Percentiles rank a stretch among this genome's conserved stretches.
Evolutionary conservation across 2,797 vertebrate species (phyloP).

Genomic region (Galaxias olidus): DNA sequence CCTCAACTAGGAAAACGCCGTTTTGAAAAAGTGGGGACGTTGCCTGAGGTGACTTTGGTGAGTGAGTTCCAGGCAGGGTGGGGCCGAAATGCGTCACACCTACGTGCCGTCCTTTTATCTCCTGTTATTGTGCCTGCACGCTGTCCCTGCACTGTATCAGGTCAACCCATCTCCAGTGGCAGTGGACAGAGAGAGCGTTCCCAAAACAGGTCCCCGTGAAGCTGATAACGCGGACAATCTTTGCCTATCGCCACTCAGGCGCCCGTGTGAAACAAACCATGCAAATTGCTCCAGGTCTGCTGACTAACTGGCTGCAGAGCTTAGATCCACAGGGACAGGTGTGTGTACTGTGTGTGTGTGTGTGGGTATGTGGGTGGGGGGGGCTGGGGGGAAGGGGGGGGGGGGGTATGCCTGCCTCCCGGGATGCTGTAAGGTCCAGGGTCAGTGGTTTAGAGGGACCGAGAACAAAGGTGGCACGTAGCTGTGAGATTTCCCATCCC

Average conservation of each 20-base stretch:
- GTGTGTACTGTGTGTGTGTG: conserved; percentile 10
- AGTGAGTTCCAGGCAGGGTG: too few species aligned
- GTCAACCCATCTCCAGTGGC: conserved; percentile 10
- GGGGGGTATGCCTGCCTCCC: conserved; percentile 30
- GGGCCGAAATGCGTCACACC: too few species aligned
- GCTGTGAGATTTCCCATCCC: conserved; percentile 77
- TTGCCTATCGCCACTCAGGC: conserved; percentile 27
- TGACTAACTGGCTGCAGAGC: background rate
- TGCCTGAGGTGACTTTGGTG: too few species aligned
- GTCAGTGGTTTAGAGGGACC: conserved; percentile 25
- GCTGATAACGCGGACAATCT: background rate
- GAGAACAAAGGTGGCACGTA: conserved; percentile 55
- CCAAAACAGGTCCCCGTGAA: conserved; percentile 6
- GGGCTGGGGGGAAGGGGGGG: too few species aligned
- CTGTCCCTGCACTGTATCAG: too few species aligned
- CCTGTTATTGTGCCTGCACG: too few species aligned
- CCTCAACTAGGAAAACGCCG: too few species aligned
- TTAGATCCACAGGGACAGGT: conserved; percentile 1
- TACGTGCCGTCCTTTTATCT: too few species aligned
- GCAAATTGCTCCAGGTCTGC: conserved; percentile 31
- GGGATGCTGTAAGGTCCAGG: conserved; percentile 39
- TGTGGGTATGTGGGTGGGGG: conserved; percentile 3
- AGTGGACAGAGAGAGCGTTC: conserved; percentile 17
- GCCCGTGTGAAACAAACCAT: conserved; percentile 25
- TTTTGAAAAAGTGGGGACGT: too few species aligned